Evolutionary conservation across 2,113 vertebrate species (phyloP).

Genomic region (Etheostoma spectabile): DNA sequence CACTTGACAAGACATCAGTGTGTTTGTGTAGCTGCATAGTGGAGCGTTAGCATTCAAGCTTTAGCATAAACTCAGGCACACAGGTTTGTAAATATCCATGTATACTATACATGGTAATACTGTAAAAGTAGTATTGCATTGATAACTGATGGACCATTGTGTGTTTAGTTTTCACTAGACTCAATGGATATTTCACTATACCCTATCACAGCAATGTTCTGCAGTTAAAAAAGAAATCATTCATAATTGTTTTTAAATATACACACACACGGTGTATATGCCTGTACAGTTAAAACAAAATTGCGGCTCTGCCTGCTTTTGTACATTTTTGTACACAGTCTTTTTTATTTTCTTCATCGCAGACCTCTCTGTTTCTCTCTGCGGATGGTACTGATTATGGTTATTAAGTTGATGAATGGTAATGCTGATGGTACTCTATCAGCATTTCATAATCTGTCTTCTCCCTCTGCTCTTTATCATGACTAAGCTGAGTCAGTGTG

Average conservation of each 20-base stretch:
- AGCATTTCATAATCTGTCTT: conserved; percentile 77
- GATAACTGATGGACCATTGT: background rate
- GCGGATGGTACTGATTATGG: conserved; percentile 80
- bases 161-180: background rate
- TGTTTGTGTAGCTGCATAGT: conserved; percentile 21
- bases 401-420: conserved; percentile 85
- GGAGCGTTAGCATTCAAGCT: background rate
- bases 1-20: conserved; percentile 39
- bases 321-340: conserved; percentile 41
- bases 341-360: conserved; percentile 27
- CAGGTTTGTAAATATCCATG: background rate
- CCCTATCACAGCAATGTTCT: conserved; percentile 2
- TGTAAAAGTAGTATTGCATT: background rate
- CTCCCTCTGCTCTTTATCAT: conserved; percentile 60
- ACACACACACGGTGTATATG: too few relatives aligned
- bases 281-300: too few relatives aligned
- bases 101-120: too few relatives aligned
- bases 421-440: conserved; percentile 78
- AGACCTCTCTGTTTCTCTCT: conserved; percentile 37
- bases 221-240: conserved; percentile 13
- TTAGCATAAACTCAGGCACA: background rate
- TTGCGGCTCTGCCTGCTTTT: conserved; percentile 26
- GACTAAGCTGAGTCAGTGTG: conserved; percentile 50
- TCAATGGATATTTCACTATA: background rate
- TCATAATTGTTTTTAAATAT: conserved; percentile 1